Evolutionary conservation across 2,888 invertebrate genomes (phyloP).

Genomic region (Exocentrus adspersus): DNA sequence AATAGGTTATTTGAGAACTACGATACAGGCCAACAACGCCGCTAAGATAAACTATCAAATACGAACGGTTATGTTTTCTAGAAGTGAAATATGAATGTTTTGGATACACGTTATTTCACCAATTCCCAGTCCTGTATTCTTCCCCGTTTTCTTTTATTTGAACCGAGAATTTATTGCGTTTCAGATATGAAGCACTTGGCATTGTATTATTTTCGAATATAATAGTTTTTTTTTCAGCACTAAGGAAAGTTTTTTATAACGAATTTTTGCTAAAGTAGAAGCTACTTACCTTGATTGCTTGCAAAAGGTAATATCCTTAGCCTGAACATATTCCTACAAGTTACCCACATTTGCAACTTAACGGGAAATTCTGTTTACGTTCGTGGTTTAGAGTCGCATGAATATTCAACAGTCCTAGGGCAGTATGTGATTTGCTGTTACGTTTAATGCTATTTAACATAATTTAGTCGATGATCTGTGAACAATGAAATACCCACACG

Average conservation of each 20-base stretch:
- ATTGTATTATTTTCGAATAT: neutral
- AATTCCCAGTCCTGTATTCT: conserved; percentile 5
- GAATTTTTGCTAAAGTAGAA: no score
- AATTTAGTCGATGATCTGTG: neutral
- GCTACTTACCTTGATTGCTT: no score
- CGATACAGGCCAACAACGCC: neutral
- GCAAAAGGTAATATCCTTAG: no score
- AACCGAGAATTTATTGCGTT: conserved; percentile 3
- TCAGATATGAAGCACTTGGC: neutral
- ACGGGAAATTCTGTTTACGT: neutral
- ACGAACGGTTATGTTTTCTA: neutral
- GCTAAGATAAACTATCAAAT: conserved; percentile 9
- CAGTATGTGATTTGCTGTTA: neutral
- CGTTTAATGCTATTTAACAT: neutral
- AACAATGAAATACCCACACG: neutral
- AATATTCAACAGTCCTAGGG: neutral
- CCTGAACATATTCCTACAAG: no score
- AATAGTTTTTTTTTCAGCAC: no score
- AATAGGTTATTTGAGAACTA: conserved; percentile 5
- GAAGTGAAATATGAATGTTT: conserved; percentile 2
- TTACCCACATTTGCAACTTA: neutral
- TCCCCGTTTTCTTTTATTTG: conserved; percentile 5
- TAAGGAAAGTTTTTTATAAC: no score
- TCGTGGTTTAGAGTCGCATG: neutral
- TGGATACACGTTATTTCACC: neutral